Evolutionary conservation across 37 sponge, comb jelly and placozoan genomes (phyloP).

Genomic region (Halisarca cf. caerulea): DNA sequence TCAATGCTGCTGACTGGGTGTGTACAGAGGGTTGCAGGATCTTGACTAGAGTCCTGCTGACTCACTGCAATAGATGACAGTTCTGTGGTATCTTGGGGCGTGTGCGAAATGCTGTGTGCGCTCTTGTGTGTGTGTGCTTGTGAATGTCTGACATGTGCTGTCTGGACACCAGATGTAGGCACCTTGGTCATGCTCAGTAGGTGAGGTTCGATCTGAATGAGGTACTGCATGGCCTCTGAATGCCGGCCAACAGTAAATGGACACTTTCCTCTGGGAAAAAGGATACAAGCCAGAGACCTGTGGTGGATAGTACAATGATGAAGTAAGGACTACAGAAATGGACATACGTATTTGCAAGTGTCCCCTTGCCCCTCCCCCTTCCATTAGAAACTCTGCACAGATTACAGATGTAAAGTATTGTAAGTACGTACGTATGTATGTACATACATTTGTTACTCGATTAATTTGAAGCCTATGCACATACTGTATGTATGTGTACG

Average conservation of each 20-base stretch:
- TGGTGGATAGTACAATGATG: too few relatives aligned
- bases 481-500: too few relatives aligned
- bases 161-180: background rate
- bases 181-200: background rate
- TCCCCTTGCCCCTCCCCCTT: too few relatives aligned
- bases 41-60: background rate
- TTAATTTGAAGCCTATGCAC: too few relatives aligned
- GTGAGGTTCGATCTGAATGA: conserved; percentile 33
- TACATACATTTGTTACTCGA: too few relatives aligned
- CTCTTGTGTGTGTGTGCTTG: background rate
- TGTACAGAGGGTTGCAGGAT: background rate
- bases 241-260: conserved; percentile 55
- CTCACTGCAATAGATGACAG: background rate
- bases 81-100: background rate
- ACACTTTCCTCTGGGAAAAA: conserved; percentile 28
- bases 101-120: too few relatives aligned
- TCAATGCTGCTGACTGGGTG: background rate
- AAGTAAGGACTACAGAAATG: too few relatives aligned
- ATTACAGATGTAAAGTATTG: too few relatives aligned
- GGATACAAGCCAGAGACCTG: conserved; percentile 3
- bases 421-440: too few relatives aligned
- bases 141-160: background rate
- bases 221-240: conserved; percentile 29
- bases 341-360: too few relatives aligned
- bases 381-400: too few relatives aligned